Percentiles rank a stretch among this genome's conserved stretches.
Evolutionary conservation across 2,797 vertebrate species (phyloP).

Genomic region (Urocyon cinereoargenteus): DNA sequence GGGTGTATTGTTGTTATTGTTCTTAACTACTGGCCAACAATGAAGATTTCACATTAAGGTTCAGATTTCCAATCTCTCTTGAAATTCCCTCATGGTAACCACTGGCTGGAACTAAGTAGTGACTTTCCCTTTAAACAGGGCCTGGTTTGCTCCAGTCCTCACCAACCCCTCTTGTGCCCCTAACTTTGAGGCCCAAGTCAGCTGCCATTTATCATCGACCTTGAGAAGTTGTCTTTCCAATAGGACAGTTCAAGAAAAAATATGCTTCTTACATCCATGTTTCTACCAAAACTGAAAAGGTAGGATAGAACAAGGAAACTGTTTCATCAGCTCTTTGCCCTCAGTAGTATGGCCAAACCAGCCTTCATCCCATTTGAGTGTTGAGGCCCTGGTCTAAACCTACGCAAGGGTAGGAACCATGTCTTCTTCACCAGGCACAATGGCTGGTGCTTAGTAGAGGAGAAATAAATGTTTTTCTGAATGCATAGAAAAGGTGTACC

Average conservation of each 20-base stretch:
- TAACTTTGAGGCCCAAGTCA: neutral
- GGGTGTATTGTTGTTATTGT: neutral
- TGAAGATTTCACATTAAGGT: constrained; percentile 1
- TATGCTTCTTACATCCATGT: neutral
- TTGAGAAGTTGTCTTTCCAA: neutral
- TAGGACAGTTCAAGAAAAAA: neutral
- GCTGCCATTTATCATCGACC: neutral
- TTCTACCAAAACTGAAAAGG: neutral
- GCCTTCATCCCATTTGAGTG: neutral
- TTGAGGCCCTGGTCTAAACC: neutral
- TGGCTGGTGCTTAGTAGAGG: neutral
- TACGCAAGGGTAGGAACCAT: neutral
- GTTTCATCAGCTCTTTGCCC: neutral
- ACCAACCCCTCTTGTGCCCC: neutral
- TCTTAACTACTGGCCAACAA: neutral
- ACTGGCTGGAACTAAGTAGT: neutral
- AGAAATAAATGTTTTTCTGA: neutral
- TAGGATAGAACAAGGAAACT: neutral
- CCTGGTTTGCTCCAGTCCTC: neutral
- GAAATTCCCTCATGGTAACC: neutral
- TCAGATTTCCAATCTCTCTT: constrained; percentile 35
- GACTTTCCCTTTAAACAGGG: neutral
- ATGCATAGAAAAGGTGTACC: neutral
- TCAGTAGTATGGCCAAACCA: accelerated
- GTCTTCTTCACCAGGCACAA: neutral